phyloP scores from a whole-genome alignment of 2,888 invertebrate species.

The Itoplectis maculator region DNA sequence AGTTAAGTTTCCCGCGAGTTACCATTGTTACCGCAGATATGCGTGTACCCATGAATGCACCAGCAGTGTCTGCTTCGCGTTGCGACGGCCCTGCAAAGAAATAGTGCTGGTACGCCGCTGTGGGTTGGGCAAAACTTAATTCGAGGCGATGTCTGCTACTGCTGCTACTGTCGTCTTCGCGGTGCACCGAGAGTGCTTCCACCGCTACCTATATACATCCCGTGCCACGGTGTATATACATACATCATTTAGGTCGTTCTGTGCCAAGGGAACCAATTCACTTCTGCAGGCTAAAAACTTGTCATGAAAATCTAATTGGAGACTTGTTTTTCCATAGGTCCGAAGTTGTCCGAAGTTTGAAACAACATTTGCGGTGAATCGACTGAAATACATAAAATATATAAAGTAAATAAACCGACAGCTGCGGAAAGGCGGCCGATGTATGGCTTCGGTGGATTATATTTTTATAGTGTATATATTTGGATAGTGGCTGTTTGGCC shows the following conservation, averaged over 20 bases:
- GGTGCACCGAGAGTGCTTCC: slow-evolving; percentile 58
- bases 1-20: slow-evolving; percentile 62
- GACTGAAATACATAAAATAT: no score
- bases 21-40: slow-evolving; percentile 66
- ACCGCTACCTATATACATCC: slow-evolving; percentile 25
- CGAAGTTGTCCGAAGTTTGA: background rate
- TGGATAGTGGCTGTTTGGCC: no score
- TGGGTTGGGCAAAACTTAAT: slow-evolving; percentile 64
- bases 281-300: background rate
- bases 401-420: no score
- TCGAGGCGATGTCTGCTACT: slow-evolving; percentile 62
- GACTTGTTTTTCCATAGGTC: background rate
- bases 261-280: background rate
- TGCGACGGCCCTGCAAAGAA: slow-evolving; percentile 23
- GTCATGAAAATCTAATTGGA: background rate
- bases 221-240: background rate
- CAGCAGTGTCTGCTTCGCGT: slow-evolving; percentile 38
- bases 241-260: slow-evolving; percentile 1
- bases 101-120: slow-evolving; percentile 26
- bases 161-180: slow-evolving; percentile 64
- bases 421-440: no score
- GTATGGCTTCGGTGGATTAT: no score
- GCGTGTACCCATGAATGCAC: slow-evolving; percentile 63
- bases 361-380: background rate
- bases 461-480: no score